Conservation (phyloP, 2,888 invertebrate species). For the Zelleria hepariella region DNA sequence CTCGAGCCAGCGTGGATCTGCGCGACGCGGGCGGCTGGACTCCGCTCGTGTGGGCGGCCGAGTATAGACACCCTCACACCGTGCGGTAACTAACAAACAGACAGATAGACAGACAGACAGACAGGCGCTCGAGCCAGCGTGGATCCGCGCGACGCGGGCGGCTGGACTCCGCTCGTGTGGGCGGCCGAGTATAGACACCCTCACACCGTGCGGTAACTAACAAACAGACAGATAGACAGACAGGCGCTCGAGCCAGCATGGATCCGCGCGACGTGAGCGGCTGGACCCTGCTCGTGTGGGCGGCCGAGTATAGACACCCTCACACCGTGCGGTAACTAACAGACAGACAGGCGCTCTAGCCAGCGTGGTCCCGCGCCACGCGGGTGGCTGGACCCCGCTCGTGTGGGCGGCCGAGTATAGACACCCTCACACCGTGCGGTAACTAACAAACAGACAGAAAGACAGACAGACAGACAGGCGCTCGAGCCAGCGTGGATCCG, state of each 20-base stretch:
- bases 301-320: conserved; percentile 85
- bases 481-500: conserved; percentile 69
- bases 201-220: conserved; percentile 74
- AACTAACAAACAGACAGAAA: no score
- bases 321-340: conserved; percentile 75
- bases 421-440: conserved; percentile 78
- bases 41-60: conserved; percentile 93
- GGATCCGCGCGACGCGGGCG: conserved; percentile 87
- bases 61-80: conserved; percentile 81
- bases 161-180: conserved; percentile 96
- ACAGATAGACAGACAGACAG: no score
- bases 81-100: conserved; percentile 72
- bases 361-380: conserved; percentile 79
- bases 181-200: conserved; percentile 87
- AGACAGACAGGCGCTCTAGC: no score
- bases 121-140: conserved; percentile 56
- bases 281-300: conserved; percentile 96
- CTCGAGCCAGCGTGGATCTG: conserved; percentile 69
- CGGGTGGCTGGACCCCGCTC: conserved; percentile 94
- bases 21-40: conserved; percentile 95
- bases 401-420: conserved; percentile 94
- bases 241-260: conserved; percentile 54
- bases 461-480: no score
- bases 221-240: no score
- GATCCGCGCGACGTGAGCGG: conserved; percentile 89